phyloP scores from a whole-genome alignment of 2,113 vertebrate genomes.

The Sigmodon hispidus region DNA sequence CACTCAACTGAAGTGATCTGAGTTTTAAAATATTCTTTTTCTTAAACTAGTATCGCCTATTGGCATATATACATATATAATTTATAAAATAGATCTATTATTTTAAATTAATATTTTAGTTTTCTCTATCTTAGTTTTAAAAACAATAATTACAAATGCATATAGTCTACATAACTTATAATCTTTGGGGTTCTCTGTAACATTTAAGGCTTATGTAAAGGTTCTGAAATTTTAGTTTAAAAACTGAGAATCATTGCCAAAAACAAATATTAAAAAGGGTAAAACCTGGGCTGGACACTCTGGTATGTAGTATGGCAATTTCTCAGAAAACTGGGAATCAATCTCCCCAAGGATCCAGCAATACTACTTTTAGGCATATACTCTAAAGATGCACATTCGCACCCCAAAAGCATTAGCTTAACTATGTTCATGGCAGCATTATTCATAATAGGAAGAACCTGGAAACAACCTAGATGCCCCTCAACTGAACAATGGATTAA shows the following conservation, averaged over 20 bases:
- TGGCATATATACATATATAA: background rate
- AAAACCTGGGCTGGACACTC: background rate
- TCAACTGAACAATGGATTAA: no score
- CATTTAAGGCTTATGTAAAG: conserved; percentile 2
- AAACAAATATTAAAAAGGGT: background rate
- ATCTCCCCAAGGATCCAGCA: no score
- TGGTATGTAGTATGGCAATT: no score
- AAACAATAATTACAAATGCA: conserved; percentile 10
- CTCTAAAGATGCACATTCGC: no score
- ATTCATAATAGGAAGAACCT: no score
- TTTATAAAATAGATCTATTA: background rate
- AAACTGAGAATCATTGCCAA: conserved; percentile 30
- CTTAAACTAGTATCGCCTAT: conserved; percentile 6
- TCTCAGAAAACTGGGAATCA: no score
- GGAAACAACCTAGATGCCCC: no score
- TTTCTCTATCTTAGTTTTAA: conserved; percentile 47
- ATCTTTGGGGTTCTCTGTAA: background rate
- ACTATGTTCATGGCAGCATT: no score
- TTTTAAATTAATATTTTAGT: conserved; percentile 28
- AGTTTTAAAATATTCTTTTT: conserved; percentile 14
- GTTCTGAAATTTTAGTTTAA: background rate
- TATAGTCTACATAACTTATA: background rate
- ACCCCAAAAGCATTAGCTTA: no score
- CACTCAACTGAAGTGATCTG: conserved; percentile 3
- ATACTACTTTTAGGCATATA: no score